Percentiles rank a stretch among this genome's conserved stretches.
These are phyloP conservation scores for Ectemnius continuus DNA, from an alignment of 2,888 invertebrate species.

Conservation along the genomic window DNA sequence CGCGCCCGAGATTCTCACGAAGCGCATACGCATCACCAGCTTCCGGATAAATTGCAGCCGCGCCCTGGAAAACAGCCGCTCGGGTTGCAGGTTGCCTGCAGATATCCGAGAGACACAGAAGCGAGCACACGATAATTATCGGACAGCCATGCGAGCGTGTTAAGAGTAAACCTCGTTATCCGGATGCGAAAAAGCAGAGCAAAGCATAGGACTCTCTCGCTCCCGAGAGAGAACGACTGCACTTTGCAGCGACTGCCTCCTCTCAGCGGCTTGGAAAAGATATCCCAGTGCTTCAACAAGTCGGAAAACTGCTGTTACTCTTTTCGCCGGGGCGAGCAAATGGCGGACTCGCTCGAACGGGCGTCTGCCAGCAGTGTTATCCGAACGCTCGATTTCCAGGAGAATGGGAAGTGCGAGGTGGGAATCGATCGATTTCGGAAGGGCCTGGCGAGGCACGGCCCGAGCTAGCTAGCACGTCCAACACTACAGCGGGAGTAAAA, in stretches of 20 bases:
- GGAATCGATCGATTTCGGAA: conserved; percentile 49
- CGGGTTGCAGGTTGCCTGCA: not conserved
- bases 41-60: conserved; percentile 7
- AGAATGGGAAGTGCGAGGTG: too few species aligned
- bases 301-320: conserved; percentile 3
- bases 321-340: conserved; percentile 8
- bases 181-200: conserved; percentile 42
- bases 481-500: conserved; percentile 34
- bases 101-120: conserved; percentile 17
- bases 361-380: conserved; percentile 15
- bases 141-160: conserved; percentile 56
- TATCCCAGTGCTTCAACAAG: not conserved
- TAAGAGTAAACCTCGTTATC: conserved; percentile 62
- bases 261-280: not conserved
- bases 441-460: conserved; percentile 39
- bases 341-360: conserved; percentile 16
- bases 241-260: not conserved
- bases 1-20: conserved; percentile 11
- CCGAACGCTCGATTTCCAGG: too few species aligned
- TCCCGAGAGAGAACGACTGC: conserved; percentile 20
- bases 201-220: conserved; percentile 41
- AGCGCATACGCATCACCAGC: not conserved
- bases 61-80: too few species aligned
- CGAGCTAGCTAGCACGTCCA: conserved; percentile 10
- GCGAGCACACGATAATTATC: conserved; percentile 64